Percentiles rank a stretch among this genome's conserved stretches.
Conservation (phyloP, 2,113 vertebrate species). For the Garra rufa region DNA sequence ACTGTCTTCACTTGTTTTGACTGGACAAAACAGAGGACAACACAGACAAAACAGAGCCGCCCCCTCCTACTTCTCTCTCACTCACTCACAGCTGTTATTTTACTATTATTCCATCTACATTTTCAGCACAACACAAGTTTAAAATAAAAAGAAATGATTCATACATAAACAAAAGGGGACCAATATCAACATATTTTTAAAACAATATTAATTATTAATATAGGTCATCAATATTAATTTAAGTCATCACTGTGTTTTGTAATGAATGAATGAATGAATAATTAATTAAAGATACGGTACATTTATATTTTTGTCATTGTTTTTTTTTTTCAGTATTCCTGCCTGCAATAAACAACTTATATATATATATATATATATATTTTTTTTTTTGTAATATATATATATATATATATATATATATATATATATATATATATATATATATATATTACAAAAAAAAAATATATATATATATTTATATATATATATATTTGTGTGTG, state of each 20-base stretch:
- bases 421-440: too few species aligned
- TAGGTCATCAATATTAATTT: background rate
- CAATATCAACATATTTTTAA: background rate
- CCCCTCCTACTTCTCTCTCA: background rate
- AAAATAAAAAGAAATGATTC: background rate
- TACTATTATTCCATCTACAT: constrained; percentile 1
- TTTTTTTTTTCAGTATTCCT: too few species aligned
- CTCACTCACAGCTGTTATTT: constrained; percentile 9
- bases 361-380: too few species aligned
- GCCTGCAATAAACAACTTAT: background rate
- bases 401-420: too few species aligned
- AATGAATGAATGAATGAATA: too few species aligned
- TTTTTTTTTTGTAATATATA: too few species aligned
- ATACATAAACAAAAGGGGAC: background rate
- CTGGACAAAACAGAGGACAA: background rate
- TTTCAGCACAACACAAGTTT: background rate
- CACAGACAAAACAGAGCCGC: background rate
- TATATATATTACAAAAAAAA: too few species aligned
- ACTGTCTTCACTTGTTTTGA: background rate
- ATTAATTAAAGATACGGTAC: too few species aligned
- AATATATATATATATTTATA: too few species aligned
- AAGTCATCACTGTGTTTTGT: background rate
- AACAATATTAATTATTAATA: constrained; percentile 15
- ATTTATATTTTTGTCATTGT: too few species aligned
- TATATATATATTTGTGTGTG: too few species aligned